Conservation (phyloP, 2,113 vertebrate species). For the Castor canadensis region DNA sequence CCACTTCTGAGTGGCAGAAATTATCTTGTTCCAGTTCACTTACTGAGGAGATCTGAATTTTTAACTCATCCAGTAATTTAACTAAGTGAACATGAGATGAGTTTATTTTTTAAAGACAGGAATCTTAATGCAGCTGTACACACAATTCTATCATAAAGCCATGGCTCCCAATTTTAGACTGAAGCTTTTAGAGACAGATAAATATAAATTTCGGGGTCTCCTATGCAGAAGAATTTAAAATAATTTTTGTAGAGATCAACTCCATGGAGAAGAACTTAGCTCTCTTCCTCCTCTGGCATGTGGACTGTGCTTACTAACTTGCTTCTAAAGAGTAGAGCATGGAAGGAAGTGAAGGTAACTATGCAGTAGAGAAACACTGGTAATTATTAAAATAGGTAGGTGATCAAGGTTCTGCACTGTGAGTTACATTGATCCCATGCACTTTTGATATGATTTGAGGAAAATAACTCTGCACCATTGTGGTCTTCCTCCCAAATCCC, state of each 20-base stretch:
- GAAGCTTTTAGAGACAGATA: background rate
- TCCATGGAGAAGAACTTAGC: background rate
- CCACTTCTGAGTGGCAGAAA: background rate
- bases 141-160: background rate
- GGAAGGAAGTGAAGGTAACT: background rate
- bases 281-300: background rate
- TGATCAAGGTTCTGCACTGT: background rate
- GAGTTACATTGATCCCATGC: background rate
- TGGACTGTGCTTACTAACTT: background rate
- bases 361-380: background rate
- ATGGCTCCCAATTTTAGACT: background rate
- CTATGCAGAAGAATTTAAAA: background rate
- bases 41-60: background rate
- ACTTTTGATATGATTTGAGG: background rate
- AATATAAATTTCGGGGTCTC: background rate
- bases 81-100: background rate
- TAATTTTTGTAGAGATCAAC: background rate
- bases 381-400: too few relatives aligned
- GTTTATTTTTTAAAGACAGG: background rate
- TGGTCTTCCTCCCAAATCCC: background rate
- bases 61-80: background rate
- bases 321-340: background rate
- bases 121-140: background rate
- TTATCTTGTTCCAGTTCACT: background rate
- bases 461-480: background rate